A percentile compares a stretch with the other conserved stretches of the same genome.
phyloP scores from a whole-genome alignment of 2,888 invertebrate genomes.

The Coelopa pilipes region DNA sequence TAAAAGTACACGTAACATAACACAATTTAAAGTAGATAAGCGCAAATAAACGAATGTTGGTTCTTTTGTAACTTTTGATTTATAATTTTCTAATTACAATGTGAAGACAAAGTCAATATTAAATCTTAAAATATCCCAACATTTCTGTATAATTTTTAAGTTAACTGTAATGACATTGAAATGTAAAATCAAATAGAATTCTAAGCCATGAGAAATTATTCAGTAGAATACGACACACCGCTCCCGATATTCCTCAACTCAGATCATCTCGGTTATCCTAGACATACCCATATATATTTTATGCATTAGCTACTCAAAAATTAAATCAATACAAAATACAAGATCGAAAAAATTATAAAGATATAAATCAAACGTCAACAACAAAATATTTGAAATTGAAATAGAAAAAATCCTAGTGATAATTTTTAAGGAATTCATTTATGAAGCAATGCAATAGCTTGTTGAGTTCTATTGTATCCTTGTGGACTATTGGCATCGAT shows the following conservation, averaged over 20 bases:
- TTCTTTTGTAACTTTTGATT: conserved; percentile 7
- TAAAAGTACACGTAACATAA: not conserved
- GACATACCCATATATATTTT: not conserved
- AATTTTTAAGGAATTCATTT: conserved; percentile 17
- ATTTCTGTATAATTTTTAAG: conserved; percentile 14
- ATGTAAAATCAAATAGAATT: not conserved
- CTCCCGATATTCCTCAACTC: not conserved
- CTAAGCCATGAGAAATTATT: conserved; percentile 8
- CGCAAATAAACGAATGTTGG: not conserved
- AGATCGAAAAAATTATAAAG: not conserved
- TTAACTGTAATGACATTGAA: conserved; percentile 8
- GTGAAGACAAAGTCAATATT: not conserved
- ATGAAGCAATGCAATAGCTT: not conserved
- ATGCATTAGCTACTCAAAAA: not conserved
- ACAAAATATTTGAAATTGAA: not conserved
- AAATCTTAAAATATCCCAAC: not conserved
- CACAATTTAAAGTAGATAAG: not conserved
- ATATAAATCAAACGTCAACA: not conserved
- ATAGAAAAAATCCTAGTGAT: conserved; percentile 19
- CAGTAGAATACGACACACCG: not conserved
- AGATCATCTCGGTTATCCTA: not conserved
- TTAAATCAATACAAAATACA: not conserved
- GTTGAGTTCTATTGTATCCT: conserved; percentile 5
- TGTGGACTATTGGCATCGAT: not conserved
- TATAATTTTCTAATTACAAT: not conserved